A percentile compares a stretch with the other conserved stretches of the same genome.
These are phyloP conservation scores for Tachysurus fulvidraco DNA, from an alignment of 2,113 vertebrate genomes.

Conservation along the genomic window DNA sequence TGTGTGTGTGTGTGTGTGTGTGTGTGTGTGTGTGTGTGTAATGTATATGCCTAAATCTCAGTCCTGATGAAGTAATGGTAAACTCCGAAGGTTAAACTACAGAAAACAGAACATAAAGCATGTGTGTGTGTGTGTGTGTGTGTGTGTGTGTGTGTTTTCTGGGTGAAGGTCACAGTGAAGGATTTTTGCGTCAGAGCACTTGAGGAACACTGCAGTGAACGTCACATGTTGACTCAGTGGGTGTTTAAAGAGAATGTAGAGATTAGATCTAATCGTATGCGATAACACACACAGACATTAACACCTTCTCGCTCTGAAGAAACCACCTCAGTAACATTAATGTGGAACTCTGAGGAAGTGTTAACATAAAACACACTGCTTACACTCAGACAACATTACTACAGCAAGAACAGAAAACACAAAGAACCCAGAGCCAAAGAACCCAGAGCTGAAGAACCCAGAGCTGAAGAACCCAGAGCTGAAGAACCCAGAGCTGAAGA, in stretches of 20 bases:
- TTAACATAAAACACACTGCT: background rate
- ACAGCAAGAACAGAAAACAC: background rate
- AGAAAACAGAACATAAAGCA: background rate
- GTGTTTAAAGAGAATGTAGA: slow-evolving; percentile 11
- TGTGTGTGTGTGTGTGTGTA: background rate
- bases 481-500: too few species aligned
- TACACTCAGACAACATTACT: background rate
- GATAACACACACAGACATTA: background rate
- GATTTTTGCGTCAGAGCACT: slow-evolving; percentile 3
- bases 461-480: background rate
- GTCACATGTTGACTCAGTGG: slow-evolving; percentile 15
- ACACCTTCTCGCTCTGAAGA: background rate
- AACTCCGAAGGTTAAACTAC: background rate
- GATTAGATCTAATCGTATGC: background rate
- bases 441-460: background rate
- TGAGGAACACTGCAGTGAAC: background rate
- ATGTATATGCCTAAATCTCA: background rate
- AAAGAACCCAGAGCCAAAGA: background rate
- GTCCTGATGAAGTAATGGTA: background rate
- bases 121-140: background rate
- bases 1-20: slow-evolving; percentile 22
- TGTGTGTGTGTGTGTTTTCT: background rate
- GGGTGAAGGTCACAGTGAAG: background rate
- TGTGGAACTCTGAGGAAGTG: background rate
- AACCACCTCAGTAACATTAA: background rate